Percentiles rank a stretch among this genome's conserved stretches.
Conservation (phyloP, 2,113 vertebrate species). For the Atherinomorus stipes region DNA sequence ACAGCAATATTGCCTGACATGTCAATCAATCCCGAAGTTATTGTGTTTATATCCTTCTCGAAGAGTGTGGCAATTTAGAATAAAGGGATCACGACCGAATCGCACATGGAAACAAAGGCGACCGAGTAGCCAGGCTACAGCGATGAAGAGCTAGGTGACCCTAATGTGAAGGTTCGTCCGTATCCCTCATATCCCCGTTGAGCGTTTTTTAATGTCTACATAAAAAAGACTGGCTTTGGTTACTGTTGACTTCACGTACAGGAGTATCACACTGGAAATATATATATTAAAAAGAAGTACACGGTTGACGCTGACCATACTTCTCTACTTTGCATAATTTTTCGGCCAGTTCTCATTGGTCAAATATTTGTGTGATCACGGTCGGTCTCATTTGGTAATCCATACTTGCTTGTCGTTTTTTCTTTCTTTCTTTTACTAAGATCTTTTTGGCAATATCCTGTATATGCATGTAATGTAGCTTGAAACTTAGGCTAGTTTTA, state of each 20-base stretch:
- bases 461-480: background rate
- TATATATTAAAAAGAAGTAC: background rate
- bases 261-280: too few relatives aligned
- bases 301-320: background rate
- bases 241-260: background rate
- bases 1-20: fast-evolving
- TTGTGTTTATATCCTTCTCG: fast-evolving
- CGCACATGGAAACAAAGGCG: slow-evolving; percentile 68
- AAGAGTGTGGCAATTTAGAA: background rate
- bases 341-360: background rate
- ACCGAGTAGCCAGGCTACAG: slow-evolving; percentile 45
- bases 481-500: background rate
- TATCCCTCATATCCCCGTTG: slow-evolving; percentile 29
- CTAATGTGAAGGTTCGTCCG: slow-evolving; percentile 18
- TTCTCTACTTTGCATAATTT: background rate
- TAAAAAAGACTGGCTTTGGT: background rate
- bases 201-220: background rate
- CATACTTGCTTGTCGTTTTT: too few relatives aligned
- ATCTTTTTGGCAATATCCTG: background rate
- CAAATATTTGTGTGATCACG: background rate
- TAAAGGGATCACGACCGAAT: background rate
- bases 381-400: background rate
- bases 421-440: too few relatives aligned
- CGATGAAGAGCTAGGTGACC: slow-evolving; percentile 31
- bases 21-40: fast-evolving